phyloP scores from a whole-genome alignment of 2,797 vertebrate species.

The Galago senegalensis region DNA sequence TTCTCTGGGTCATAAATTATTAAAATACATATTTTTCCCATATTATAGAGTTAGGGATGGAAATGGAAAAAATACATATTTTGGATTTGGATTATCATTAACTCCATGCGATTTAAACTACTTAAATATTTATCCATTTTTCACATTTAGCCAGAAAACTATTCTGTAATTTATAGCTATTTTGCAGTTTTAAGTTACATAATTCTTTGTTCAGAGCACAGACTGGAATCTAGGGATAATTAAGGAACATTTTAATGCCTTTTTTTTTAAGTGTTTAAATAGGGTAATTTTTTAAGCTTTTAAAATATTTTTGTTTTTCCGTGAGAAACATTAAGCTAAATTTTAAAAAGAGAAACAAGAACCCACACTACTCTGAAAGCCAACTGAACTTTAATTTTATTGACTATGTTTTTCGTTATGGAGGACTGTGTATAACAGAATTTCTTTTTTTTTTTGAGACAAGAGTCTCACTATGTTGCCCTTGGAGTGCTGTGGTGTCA shows the following conservation, averaged over 20 bases:
- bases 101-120: background rate
- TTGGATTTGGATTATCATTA: constrained; percentile 16
- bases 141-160: background rate
- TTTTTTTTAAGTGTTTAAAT: background rate
- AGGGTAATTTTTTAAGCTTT: background rate
- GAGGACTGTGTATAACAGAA: background rate
- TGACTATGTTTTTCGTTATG: background rate
- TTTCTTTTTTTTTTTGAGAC: background rate
- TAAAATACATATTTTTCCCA: constrained; percentile 25
- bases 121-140: constrained; percentile 36
- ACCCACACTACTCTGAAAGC: background rate
- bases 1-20: background rate
- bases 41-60: background rate
- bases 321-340: background rate
- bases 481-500: no score
- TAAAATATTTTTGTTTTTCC: constrained; percentile 41
- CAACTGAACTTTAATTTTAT: background rate
- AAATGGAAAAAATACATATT: constrained; percentile 9
- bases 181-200: constrained; percentile 47
- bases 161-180: background rate
- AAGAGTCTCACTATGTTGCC: no score
- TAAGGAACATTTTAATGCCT: constrained; percentile 1
- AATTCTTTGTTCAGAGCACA: background rate
- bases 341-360: background rate
- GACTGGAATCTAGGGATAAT: constrained; percentile 36